Evolutionary conservation across 2,888 invertebrate genomes (phyloP).

Genomic region (Drosophila koepferae): DNA sequence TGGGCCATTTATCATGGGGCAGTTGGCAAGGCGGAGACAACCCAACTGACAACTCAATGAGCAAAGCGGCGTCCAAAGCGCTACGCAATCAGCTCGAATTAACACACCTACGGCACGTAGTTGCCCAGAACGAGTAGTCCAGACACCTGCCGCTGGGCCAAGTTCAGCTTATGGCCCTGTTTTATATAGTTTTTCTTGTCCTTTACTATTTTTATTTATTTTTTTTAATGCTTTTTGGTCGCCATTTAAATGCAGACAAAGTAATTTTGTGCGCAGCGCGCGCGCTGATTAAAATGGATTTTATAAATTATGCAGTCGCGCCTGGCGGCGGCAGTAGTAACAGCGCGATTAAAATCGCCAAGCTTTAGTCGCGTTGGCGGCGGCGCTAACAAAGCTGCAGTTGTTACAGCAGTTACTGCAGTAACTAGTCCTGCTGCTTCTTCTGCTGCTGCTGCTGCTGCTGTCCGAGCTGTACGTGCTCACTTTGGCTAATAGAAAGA

Average conservation of each 20-base stretch:
- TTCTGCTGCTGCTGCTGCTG: slow-evolving; percentile 13
- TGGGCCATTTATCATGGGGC: slow-evolving; percentile 75
- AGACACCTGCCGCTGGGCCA: slow-evolving; percentile 76
- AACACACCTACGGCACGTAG: slow-evolving; percentile 77
- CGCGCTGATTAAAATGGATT: slow-evolving; percentile 81
- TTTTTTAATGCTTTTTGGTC: background rate
- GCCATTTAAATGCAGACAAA: slow-evolving; percentile 83
- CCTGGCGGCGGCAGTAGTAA: slow-evolving; percentile 38
- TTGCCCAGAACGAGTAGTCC: slow-evolving; percentile 6
- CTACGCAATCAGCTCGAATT: slow-evolving; percentile 67
- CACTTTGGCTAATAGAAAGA: slow-evolving; percentile 82
- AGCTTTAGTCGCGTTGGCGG: slow-evolving; percentile 63
- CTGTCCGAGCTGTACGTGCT: slow-evolving; percentile 44
- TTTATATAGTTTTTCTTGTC: slow-evolving; percentile 7
- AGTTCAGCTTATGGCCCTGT: slow-evolving; percentile 66
- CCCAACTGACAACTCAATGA: slow-evolving; percentile 80
- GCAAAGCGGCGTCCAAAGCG: slow-evolving; percentile 59
- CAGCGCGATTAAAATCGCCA: slow-evolving; percentile 76
- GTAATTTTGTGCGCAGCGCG: slow-evolving; percentile 76
- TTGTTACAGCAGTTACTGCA: slow-evolving; percentile 12
- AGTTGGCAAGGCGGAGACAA: slow-evolving; percentile 64
- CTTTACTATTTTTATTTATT: background rate
- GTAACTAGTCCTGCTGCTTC: slow-evolving; percentile 4
- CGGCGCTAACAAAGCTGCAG: slow-evolving; percentile 58
- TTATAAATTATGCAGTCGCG: slow-evolving; percentile 78